Base-by-base conservation (phyloP, 92 coral and sea anemone species). In the Siderastrea siderea region DNA sequence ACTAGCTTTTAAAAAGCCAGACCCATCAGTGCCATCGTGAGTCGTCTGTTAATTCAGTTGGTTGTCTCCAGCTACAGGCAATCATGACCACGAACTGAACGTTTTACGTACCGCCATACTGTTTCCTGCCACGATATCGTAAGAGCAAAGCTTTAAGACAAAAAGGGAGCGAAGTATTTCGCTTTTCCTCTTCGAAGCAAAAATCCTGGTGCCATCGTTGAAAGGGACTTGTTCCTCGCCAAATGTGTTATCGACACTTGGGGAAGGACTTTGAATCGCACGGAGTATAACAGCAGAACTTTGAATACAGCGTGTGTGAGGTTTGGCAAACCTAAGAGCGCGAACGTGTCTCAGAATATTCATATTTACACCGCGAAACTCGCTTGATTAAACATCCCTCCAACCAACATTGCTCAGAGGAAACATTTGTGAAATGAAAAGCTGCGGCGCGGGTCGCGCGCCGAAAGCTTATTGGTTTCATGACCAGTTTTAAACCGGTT, bases 101-200 rank as follows among this genome's bases (percentile, higher is more conserved):
- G 6, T 0, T 43, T 5, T 66, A 90, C 95, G 86, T 78, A 97
- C 99, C 98, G 70, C 66, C 67, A 93, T 73, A 67, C 95, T 81
- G 63, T 97, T 92, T 65, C 83, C 82, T 43, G 94, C 97, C 55
- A 97, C 82, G n/a, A 89, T 13, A 49, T 92, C 94, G 69, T 91
- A 90, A 43, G 95, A 92, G 48, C 98, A 97, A 60, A 97, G 85
- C 71, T 85, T 95, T 51, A 97, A 83, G 49, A 97, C 96, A 49
- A 91, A 77, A 47, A 92, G 47, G 67, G 99, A 83, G 13, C 97
- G 96, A 69, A 92, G 72, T 55, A 97, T 84, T 49, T 97, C 96
- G 16, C 72, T 61, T 47, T 80, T 79, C 10, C 77, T 81, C 80
- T 95, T 95, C 49, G 91, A 89, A 3, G 81, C 86, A 60, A 85